These are phyloP conservation scores for Latrodectus hesperus DNA, from an alignment of 2,888 invertebrate species.

Conservation along the genomic window DNA sequence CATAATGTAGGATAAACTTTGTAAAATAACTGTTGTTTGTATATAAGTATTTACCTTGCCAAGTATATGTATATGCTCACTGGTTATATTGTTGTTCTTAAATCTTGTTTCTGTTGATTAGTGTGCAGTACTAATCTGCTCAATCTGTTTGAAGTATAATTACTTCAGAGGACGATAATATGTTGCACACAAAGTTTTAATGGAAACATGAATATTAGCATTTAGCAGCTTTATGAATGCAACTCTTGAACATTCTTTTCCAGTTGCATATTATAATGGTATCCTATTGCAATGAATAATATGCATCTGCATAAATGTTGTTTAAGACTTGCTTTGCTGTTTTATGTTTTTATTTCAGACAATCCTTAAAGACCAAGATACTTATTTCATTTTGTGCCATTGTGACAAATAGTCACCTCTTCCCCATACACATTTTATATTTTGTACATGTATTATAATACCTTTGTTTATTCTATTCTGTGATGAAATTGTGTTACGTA, in stretches of 20 bases:
- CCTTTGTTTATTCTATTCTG: conserved; percentile 59
- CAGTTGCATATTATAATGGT: conserved; percentile 16
- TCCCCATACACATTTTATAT: conserved; percentile 60
- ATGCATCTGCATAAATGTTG: conserved; percentile 32
- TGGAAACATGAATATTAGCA: conserved; percentile 15
- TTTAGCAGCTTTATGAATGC: neutral
- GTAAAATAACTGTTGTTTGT: conserved; percentile 68
- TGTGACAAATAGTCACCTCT: conserved; percentile 52
- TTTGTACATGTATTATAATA: conserved; percentile 46
- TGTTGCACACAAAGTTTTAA: conserved; percentile 29
- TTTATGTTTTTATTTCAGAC: conserved; percentile 39
- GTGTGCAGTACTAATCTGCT: conserved; percentile 57
- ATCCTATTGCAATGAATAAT: conserved; percentile 30
- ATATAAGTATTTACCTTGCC: conserved; percentile 49
- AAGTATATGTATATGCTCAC: conserved; percentile 65
- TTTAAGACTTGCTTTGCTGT: conserved; percentile 31
- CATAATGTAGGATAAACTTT: conserved; percentile 60
- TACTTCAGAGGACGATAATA: conserved; percentile 28
- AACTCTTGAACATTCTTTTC: neutral
- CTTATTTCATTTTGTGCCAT: conserved; percentile 67
- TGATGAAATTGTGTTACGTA: conserved; percentile 61
- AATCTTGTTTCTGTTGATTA: conserved; percentile 55
- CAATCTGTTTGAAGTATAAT: conserved; percentile 58
- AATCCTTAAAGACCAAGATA: conserved; percentile 49
- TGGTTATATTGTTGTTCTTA: conserved; percentile 55